Evolutionary conservation across 2,797 vertebrate species (phyloP), one percentile per base, ranked within the genome.

Genomic region (Microctenopoma stevenorrisi): DNA sequence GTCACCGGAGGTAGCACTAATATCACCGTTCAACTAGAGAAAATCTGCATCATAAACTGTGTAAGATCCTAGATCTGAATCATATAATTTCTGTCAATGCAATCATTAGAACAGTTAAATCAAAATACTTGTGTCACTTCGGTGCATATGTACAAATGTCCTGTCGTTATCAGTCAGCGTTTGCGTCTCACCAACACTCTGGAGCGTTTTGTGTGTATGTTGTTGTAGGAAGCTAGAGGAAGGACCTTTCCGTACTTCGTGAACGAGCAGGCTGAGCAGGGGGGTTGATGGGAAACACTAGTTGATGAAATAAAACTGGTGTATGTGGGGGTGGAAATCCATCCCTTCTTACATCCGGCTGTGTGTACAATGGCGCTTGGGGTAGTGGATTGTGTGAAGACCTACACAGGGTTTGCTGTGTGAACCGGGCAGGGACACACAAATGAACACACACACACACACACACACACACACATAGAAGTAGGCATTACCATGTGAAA

Each of bases 401-500:
- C 63, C 18, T 11, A 67, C 62, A 58, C 64, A 49, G 72, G 60
- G 52, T 77, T 69, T 52, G 55, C 70, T 80, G 80, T 76, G 77
- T 84, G 81, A 81, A 79, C 79, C 69, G 75, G 83, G 82, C 84
- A 76, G 70, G 53, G 74, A 50, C 50, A 55, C 58, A 70, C 65
- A 81, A 64, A 83, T 44, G 77, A 73, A 83, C 64, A 85, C 58
- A 22, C 22, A 22, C 22, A 22, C 22, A 22, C 22, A 22, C 22
- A 66, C 51, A 61, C 67, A 72, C 51, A 61, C 46, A 68, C 56
- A 53, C 55, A 46, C n/a, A 30, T 22, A 40, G 54, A 60, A 43
- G 51, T 63, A 75, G 47, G 38, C 77, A 86, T 90, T 92, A 89
- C 80, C 89, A 89, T 91, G 80, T 89, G 89, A 92, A 94, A 92